Evolutionary conservation across 2,888 invertebrate genomes (phyloP), one percentile per base, ranked within the genome.

Genomic region (Achlya flavicornis): DNA sequence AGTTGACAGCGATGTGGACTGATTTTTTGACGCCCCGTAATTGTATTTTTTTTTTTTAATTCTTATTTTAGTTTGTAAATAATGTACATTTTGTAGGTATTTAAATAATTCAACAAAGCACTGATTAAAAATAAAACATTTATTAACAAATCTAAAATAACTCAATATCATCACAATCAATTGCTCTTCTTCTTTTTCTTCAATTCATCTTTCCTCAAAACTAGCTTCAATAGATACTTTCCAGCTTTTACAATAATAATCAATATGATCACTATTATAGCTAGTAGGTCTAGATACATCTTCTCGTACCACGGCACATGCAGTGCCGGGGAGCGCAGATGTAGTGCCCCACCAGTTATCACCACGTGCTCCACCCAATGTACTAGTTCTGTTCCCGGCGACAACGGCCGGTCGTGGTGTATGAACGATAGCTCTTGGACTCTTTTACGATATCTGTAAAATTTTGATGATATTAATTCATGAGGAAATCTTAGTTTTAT

Each of bases 281-380:
- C 76, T 57, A 79, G 6, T 3, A 89, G 66, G 70, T 90, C 90
- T 35, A 90, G 35, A 59, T 83, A 88, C 16, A 82, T 3, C 63
- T 83, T 84, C 71, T 88, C 81, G 72, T 87, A 89, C 66, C 83
- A 80, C 16, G 84, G 83, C 11, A 86, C 19, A 53, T 71, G 53
- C 0, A 88, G 68, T 0, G 87, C 87, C 0, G 79, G 71, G 0
- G 89, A 89, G 4, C 85, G 82, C 8, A 88, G 68, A 61, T 89
- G 85, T 0, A 70, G 66, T 0, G 89, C 88, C 0, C 90, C 89
- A 0, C 70, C 58, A 2, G 89, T 89, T 19, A 69, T 69, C 4
- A 84, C 72, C 8, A 87, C 88, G 66, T 90, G 87, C 57, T 84
- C 80, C 3, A 87, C 81, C 88, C 89, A 90, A 69, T 84, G 82